Percentiles rank a stretch among this genome's conserved stretches.
phyloP scores from a whole-genome alignment of 2,888 invertebrate species.

The Dyspetes luteomarginatus region DNA sequence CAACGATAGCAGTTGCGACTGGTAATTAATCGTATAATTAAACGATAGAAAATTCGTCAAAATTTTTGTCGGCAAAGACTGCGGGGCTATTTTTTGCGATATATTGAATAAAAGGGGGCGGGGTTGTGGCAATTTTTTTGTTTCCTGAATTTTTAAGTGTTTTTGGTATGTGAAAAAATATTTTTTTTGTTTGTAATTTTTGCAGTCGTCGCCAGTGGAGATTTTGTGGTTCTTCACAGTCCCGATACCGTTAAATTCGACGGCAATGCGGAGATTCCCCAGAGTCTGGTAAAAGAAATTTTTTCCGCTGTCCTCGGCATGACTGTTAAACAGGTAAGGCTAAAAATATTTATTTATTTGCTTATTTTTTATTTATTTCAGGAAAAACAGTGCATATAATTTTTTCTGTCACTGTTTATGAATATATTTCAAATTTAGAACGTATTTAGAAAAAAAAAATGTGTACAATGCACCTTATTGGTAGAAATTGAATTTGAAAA shows the following conservation, averaged over 20 bases:
- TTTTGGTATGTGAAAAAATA: neutral
- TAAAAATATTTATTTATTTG: neutral
- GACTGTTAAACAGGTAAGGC: conserved; percentile 88
- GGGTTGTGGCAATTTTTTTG: conserved; percentile 67
- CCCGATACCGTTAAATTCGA: conserved; percentile 89
- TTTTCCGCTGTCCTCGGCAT: conserved; percentile 89
- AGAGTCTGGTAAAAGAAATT: conserved; percentile 89
- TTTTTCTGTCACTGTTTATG: no score
- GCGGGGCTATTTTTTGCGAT: neutral
- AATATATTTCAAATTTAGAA: no score
- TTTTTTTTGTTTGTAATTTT: conserved; percentile 65
- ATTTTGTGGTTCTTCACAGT: conserved; percentile 88
- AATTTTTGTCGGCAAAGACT: neutral
- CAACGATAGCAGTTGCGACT: conserved; percentile 52
- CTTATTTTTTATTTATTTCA: no score
- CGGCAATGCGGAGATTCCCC: conserved; percentile 87
- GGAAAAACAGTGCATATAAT: no score
- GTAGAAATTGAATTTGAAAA: no score
- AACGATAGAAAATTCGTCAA: neutral
- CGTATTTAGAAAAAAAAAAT: no score
- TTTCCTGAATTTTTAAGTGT: conserved; percentile 4
- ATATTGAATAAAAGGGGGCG: neutral
- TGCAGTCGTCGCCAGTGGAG: conserved; percentile 86
- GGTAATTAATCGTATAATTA: conserved; percentile 51
- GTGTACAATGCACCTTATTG: no score